Evolutionary conservation across 2,888 invertebrate species (phyloP).

Genomic region (Melanostoma mellinum): DNA sequence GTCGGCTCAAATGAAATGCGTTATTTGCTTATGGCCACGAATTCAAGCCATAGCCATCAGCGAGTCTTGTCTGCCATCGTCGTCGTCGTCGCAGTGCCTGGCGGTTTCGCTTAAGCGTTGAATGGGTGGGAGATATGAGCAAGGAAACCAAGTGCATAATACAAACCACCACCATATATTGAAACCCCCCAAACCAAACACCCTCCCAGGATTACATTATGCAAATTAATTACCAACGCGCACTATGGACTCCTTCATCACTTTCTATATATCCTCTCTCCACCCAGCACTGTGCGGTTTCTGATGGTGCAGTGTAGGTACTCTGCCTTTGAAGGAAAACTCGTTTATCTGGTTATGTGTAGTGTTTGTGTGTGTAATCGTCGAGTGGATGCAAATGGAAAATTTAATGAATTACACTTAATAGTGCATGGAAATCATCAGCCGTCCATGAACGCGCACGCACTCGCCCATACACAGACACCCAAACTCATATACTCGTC

Average conservation of each 20-base stretch:
- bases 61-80: slow-evolving; percentile 25
- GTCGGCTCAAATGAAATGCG: slow-evolving; percentile 74
- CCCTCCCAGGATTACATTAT: slow-evolving; percentile 56
- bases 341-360: slow-evolving; percentile 46
- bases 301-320: background rate
- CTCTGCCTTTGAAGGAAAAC: slow-evolving; percentile 33
- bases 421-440: slow-evolving; percentile 58
- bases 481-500: background rate
- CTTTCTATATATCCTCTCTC: slow-evolving; percentile 40
- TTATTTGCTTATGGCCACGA: slow-evolving; percentile 51
- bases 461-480: slow-evolving; percentile 35
- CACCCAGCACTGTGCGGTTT: background rate
- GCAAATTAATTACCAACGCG: slow-evolving; percentile 71
- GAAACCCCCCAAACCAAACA: slow-evolving; percentile 9
- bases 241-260: slow-evolving; percentile 68
- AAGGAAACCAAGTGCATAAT: slow-evolving; percentile 65
- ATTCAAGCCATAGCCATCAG: slow-evolving; percentile 16
- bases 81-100: slow-evolving; percentile 11
- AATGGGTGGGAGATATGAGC: slow-evolving; percentile 11
- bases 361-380: slow-evolving; percentile 10
- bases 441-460: slow-evolving; percentile 54
- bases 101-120: slow-evolving; percentile 18
- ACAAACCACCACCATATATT: slow-evolving; percentile 40
- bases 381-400: slow-evolving; percentile 45
- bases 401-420: slow-evolving; percentile 62